A percentile compares a stretch with the other conserved stretches of the same genome.
Evolutionary conservation across 1,140 invertebrate genomes (phyloP).

Genomic region (Drosophila watanabei): DNA sequence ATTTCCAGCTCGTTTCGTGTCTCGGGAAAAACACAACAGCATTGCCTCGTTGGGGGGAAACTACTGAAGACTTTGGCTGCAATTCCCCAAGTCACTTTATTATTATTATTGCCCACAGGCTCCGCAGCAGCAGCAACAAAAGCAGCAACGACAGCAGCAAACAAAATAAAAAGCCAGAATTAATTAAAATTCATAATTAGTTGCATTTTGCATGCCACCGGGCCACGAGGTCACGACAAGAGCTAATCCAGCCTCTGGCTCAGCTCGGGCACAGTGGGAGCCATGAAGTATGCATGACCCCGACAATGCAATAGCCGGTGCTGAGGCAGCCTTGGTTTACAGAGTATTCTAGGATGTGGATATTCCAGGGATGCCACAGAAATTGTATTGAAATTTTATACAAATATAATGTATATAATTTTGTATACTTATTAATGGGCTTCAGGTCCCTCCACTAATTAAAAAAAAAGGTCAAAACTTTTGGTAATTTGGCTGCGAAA

Average conservation of each 20-base stretch:
- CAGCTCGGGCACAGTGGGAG: slow-evolving; percentile 10
- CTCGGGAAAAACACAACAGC: slow-evolving; percentile 7
- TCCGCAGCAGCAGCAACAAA: background rate
- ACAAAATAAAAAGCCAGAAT: slow-evolving; percentile 63
- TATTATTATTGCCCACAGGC: slow-evolving; percentile 49
- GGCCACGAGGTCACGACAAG: slow-evolving; percentile 56
- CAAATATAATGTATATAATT: background rate
- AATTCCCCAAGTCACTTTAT: slow-evolving; percentile 50
- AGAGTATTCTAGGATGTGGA: background rate
- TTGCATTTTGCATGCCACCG: slow-evolving; percentile 55
- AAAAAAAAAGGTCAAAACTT: too few relatives aligned
- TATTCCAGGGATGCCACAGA: background rate
- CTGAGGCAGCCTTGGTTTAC: background rate
- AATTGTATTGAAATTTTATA: background rate
- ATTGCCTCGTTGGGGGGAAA: background rate
- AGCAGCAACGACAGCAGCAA: slow-evolving; percentile 20
- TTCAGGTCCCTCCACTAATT: too few relatives aligned
- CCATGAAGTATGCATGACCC: background rate
- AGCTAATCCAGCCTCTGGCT: slow-evolving; percentile 46
- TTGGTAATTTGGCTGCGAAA: too few relatives aligned
- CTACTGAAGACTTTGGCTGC: slow-evolving; percentile 18
- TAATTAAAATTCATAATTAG: slow-evolving; percentile 78
- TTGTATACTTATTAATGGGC: too few relatives aligned
- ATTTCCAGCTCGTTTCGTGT: slow-evolving; percentile 17
- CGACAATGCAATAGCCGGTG: background rate